These are phyloP conservation scores for Norana najaformis DNA, from an alignment of 2,888 invertebrate genomes.

Conservation along the genomic window DNA sequence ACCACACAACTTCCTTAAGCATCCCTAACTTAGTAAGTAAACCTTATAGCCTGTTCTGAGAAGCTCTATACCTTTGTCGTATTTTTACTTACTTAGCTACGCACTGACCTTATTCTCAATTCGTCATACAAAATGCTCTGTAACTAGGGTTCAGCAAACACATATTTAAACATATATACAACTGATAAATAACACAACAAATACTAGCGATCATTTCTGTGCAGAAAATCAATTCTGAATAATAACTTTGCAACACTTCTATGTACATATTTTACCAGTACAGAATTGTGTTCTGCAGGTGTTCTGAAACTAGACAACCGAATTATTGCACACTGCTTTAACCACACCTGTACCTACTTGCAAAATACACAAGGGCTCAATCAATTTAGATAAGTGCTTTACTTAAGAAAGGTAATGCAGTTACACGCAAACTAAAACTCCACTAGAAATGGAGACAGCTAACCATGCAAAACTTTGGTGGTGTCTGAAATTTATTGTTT, in stretches of 20 bases:
- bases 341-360: neutral
- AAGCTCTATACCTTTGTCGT: neutral
- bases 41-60: neutral
- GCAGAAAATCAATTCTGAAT: neutral
- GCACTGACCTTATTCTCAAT: neutral
- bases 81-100: neutral
- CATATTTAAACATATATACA: neutral
- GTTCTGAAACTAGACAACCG: neutral
- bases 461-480: no score
- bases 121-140: neutral
- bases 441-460: no score
- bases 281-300: neutral
- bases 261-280: neutral
- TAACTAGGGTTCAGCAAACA: neutral
- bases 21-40: neutral
- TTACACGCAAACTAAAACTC: neutral
- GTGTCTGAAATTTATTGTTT: no score
- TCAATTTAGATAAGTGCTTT: neutral
- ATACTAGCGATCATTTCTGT: neutral
- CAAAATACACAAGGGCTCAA: neutral
- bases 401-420: neutral
- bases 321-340: neutral
- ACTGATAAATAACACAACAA: conserved; percentile 4
- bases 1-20: neutral
- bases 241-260: neutral